These are phyloP conservation scores for Origma solitaria DNA, from an alignment of 2,113 vertebrate species.

Conservation along the genomic window DNA sequence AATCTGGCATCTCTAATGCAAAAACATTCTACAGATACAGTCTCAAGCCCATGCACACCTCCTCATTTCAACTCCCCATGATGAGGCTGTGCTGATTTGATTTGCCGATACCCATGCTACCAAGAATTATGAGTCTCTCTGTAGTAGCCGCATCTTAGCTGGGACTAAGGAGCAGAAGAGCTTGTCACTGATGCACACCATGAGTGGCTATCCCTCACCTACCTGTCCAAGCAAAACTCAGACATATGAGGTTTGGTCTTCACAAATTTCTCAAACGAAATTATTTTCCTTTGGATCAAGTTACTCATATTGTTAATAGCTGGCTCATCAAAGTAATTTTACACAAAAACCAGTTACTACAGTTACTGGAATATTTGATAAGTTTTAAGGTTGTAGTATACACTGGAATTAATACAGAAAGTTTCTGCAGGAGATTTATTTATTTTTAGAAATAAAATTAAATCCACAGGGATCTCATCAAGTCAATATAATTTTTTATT, in stretches of 20 bases:
- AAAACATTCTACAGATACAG: not conserved
- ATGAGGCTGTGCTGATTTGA: not conserved
- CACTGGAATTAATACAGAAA: not conserved
- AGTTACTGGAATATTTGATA: not conserved
- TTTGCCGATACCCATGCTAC: not conserved
- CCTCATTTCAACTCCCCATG: not conserved
- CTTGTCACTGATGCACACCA: not conserved
- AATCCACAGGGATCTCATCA: not conserved
- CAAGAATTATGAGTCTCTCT: not conserved
- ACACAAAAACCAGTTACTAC: not conserved
- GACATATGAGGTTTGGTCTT: not conserved
- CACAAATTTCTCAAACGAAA: not conserved
- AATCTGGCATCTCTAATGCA: not conserved
- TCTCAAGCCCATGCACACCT: not conserved
- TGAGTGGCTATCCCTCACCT: rapidly evolving
- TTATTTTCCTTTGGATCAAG: not conserved
- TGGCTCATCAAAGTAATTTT: not conserved
- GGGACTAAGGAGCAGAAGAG: not conserved
- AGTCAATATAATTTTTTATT: not conserved
- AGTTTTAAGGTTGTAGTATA: not conserved
- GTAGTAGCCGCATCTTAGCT: not conserved
- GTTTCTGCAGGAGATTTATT: not conserved
- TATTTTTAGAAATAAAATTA: not conserved
- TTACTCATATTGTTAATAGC: not conserved
- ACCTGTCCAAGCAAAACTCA: not conserved